Evolutionary conservation across 2,113 vertebrate genomes (phyloP).

Genomic region (Ahaetulla prasina): DNA sequence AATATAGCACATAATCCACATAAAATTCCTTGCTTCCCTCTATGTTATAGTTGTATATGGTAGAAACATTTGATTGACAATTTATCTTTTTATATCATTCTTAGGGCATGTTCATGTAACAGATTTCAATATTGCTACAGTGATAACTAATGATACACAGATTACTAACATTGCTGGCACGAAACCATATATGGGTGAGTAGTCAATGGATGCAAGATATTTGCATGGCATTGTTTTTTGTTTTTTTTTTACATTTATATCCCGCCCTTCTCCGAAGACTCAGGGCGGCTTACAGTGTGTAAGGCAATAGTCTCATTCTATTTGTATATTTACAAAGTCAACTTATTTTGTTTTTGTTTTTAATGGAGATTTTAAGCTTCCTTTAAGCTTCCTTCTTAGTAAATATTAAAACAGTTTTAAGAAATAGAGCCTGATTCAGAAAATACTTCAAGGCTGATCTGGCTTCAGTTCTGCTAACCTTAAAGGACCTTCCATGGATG

Average conservation of each 20-base stretch:
- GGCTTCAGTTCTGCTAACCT: not conserved
- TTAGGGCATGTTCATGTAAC: slow-evolving; percentile 92
- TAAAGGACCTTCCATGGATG: not conserved
- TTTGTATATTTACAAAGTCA: too few relatives aligned
- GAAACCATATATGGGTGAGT: slow-evolving; percentile 95
- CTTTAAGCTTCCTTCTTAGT: not conserved
- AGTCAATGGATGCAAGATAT: rapidly evolving
- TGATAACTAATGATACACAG: slow-evolving; percentile 79
- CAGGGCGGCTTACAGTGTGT: too few relatives aligned
- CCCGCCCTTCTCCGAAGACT: too few relatives aligned
- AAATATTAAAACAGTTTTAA: not conserved
- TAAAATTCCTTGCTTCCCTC: not conserved
- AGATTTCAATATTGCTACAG: slow-evolving; percentile 93
- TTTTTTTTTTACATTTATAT: too few relatives aligned
- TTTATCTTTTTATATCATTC: slow-evolving; percentile 33
- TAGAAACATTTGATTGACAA: not conserved
- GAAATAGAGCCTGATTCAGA: rapidly evolving
- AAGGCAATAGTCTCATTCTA: too few relatives aligned
- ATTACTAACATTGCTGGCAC: slow-evolving; percentile 91
- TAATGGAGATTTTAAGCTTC: not conserved
- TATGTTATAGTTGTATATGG: not conserved
- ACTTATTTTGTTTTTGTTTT: too few relatives aligned
- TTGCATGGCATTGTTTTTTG: rapidly evolving
- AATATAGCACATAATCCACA: not conserved
- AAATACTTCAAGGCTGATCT: not conserved